These are phyloP conservation scores for Ellobius talpinus DNA, from an alignment of 2,113 vertebrate genomes.

Conservation along the genomic window DNA sequence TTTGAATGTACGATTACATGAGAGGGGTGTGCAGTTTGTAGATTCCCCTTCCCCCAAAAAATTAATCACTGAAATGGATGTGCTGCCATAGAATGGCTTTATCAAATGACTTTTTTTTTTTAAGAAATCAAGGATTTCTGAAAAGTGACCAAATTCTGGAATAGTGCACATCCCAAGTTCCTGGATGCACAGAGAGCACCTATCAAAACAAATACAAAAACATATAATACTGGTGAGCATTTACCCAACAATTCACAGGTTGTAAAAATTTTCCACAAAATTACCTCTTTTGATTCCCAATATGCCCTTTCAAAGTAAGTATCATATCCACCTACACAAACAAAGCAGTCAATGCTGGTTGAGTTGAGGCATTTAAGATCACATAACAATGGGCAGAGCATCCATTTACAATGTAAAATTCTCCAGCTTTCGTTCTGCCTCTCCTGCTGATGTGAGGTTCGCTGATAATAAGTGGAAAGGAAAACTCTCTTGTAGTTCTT, in stretches of 20 bases:
- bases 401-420: not conserved
- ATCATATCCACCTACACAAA: not conserved
- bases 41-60: not conserved
- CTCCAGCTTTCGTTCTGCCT: not conserved
- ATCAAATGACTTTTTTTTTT: constrained; percentile 22
- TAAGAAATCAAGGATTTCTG: constrained; percentile 43
- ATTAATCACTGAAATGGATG: constrained; percentile 31
- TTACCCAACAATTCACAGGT: not conserved
- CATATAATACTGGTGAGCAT: not conserved
- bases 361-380: not conserved
- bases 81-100: constrained; percentile 36
- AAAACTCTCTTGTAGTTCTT: not conserved
- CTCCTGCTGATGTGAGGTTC: not conserved
- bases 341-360: not conserved
- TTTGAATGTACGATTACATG: not conserved
- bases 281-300: constrained; percentile 33
- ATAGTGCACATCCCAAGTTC: not conserved
- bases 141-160: constrained; percentile 28
- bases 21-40: not conserved
- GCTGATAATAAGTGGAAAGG: not conserved
- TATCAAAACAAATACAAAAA: constrained; percentile 42
- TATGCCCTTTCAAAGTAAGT: not conserved
- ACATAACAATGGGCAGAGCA: not conserved
- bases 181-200: not conserved
- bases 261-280: constrained; percentile 21